Conservation (phyloP, 2,888 invertebrate species). For the Troides helena region DNA sequence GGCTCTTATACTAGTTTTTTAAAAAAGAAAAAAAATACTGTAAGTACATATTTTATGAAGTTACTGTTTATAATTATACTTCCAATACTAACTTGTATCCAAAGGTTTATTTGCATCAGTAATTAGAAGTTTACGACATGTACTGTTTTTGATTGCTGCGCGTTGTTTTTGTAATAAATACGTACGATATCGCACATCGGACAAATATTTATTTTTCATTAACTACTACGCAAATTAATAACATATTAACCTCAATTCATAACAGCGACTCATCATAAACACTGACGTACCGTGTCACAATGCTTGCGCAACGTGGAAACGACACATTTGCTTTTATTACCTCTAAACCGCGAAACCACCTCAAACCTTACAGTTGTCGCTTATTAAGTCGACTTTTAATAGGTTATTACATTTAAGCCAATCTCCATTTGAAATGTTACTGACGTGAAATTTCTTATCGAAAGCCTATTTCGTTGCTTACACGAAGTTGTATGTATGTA, state of each 20-base stretch:
- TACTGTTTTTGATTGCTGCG: too few relatives aligned
- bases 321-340: constrained; percentile 5
- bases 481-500: not conserved
- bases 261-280: constrained; percentile 5
- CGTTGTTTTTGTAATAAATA: too few relatives aligned
- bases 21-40: not conserved
- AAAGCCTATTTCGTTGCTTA: constrained; percentile 1
- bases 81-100: too few relatives aligned
- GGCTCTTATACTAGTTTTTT: not conserved
- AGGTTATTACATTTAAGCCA: not conserved
- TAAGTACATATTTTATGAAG: not conserved
- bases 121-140: too few relatives aligned
- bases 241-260: constrained; percentile 1
- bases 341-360: constrained; percentile 16
- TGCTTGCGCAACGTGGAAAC: constrained; percentile 5
- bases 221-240: not conserved
- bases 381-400: constrained; percentile 2
- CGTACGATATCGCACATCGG: too few relatives aligned
- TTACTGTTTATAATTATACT: too few relatives aligned
- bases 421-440: not conserved
- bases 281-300: not conserved
- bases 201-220: not conserved
- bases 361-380: constrained; percentile 5
- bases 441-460: not conserved
- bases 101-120: too few relatives aligned